Base-by-base conservation (phyloP, 2,113 vertebrate species). In the Nerophis lumbriciformis region DNA sequence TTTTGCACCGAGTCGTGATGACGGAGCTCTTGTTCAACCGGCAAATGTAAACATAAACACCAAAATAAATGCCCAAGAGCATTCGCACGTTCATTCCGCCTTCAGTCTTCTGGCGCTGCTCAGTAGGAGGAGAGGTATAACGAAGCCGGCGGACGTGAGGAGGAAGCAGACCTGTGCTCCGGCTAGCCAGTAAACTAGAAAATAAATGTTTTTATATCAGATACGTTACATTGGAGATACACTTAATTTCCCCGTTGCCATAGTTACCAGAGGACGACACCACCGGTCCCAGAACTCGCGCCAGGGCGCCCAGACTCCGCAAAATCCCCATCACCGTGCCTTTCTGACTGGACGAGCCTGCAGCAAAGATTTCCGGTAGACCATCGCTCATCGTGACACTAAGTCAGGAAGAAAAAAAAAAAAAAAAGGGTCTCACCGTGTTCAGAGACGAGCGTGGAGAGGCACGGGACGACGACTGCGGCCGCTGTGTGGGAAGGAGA, bases 261-360 rank as follows among this genome's bases (percentile, higher is more conserved):
- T 55, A 8, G 66, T 80, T 71, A 91, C 97, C 92, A 35, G 93
- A 93, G 4, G 94, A 94, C 0, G 96, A 90, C 53, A 92, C 65
- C 39, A 95, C 19, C 0, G 97, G 97, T 10, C 97, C 97, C 62
- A 93, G 52, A 2, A 93, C 94, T 83, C 97, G 90, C 36, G 95
- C 97, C 6, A 98, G 88, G 35, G 95, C 94, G 0, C 97, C 97
- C 66, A 98, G 78, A 80, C 96, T 98, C 19, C 97, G 84, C 59
- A 99, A 84, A 4, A 95, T 98, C 12, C 96, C 97, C 97, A 99
- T 99, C 44, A 98, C 84, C 0, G 91, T 92, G 16, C 97, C 97
- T 35, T 98, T 99, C 85, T 98, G 97, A 78, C 78, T 69, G 0
- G 89, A 89, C 0, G 92, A 88, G 8, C 97, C 97, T 99, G 77